phyloP scores from a whole-genome alignment of 2,888 invertebrate species.

The Microchrysa polita region DNA sequence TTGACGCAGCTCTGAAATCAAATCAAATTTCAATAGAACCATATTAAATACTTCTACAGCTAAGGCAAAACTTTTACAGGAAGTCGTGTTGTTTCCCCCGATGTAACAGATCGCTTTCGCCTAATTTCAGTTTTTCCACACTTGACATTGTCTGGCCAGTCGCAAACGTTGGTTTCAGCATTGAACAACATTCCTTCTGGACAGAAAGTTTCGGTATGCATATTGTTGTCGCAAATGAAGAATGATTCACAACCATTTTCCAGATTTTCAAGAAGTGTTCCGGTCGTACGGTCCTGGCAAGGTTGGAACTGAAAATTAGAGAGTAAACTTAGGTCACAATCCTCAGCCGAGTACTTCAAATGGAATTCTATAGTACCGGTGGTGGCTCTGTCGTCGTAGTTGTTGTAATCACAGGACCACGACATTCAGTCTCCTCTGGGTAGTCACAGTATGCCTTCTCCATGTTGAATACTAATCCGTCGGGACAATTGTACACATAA shows the following conservation, averaged over 20 bases:
- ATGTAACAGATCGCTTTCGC: neutral
- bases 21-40: too few species aligned
- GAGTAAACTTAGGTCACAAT: too few species aligned
- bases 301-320: too few species aligned
- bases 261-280: slow-evolving; percentile 3
- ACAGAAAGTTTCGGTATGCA: slow-evolving; percentile 11
- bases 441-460: slow-evolving; percentile 47
- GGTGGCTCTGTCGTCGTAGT: neutral
- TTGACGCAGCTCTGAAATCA: neutral
- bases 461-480: slow-evolving; percentile 44
- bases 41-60: too few species aligned
- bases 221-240: slow-evolving; percentile 18
- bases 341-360: neutral
- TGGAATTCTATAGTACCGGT: slow-evolving; percentile 3
- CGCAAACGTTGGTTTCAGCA: slow-evolving; percentile 6
- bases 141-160: slow-evolving; percentile 27
- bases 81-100: too few species aligned
- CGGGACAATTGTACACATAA: slow-evolving; percentile 45
- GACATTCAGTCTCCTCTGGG: slow-evolving; percentile 31
- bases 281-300: slow-evolving; percentile 15
- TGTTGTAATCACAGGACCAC: neutral
- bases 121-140: neutral
- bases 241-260: slow-evolving; percentile 28
- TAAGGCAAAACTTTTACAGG: too few species aligned
- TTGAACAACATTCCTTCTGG: slow-evolving; percentile 28